A percentile compares a stretch with the other conserved stretches of the same genome.
phyloP scores from a whole-genome alignment of 2,888 invertebrate species.

The Eupithecia pulchellata region DNA sequence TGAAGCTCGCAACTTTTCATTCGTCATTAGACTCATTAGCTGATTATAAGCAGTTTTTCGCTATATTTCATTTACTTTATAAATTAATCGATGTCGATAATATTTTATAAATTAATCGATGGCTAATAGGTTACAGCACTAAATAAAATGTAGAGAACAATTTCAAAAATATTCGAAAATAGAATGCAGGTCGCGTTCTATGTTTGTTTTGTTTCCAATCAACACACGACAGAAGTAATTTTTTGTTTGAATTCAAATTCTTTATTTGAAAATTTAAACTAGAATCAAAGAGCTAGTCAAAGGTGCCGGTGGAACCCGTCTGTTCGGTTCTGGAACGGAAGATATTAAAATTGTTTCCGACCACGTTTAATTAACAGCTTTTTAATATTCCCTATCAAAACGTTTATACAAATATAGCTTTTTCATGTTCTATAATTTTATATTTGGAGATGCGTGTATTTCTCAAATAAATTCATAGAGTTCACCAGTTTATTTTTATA shows the following conservation, averaged over 20 bases:
- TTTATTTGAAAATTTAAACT: slow-evolving; percentile 2
- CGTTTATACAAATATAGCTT: slow-evolving; percentile 5
- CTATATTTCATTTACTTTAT: neutral
- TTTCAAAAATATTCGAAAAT: neutral
- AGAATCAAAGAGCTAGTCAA: slow-evolving; percentile 13
- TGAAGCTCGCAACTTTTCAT: neutral
- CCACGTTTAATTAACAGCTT: slow-evolving; percentile 22
- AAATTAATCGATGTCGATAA: neutral
- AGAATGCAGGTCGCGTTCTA: neutral
- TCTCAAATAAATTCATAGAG: neutral
- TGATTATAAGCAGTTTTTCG: too few relatives aligned
- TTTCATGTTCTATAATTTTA: neutral
- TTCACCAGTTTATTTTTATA: neutral
- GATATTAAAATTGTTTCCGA: slow-evolving; percentile 20
- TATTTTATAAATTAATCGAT: neutral
- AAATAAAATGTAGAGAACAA: neutral
- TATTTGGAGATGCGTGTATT: neutral
- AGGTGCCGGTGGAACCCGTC: slow-evolving; percentile 22
- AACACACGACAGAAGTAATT: neutral
- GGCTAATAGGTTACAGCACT: neutral
- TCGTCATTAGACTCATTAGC: neutral
- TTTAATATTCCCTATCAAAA: slow-evolving; percentile 2
- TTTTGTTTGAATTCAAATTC: neutral
- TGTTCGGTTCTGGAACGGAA: slow-evolving; percentile 14
- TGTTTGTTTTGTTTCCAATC: neutral